Evolutionary conservation across 1,140 invertebrate genomes (phyloP).

Genomic region (Amyelois transitella): DNA sequence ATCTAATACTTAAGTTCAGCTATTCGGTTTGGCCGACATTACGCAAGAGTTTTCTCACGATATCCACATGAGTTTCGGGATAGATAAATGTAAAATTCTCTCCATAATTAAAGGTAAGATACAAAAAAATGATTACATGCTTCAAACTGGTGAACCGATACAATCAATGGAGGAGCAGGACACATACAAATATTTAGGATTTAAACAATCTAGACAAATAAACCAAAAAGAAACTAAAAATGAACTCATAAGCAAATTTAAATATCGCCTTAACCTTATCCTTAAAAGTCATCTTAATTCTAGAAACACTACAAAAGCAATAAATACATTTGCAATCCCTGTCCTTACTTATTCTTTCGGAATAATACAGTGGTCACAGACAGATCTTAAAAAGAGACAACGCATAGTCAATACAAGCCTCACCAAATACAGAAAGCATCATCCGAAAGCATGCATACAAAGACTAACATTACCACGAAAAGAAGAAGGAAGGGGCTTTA

Average conservation of each 20-base stretch:
- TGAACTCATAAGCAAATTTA: conserved; percentile 5
- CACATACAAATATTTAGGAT: conserved; percentile 12
- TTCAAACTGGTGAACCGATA: neutral
- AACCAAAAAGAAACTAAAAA: conserved; percentile 7
- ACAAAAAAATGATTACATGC: neutral
- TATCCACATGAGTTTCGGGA: conserved; percentile 4
- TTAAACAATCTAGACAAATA: conserved; percentile 1
- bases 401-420: neutral
- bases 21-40: neutral
- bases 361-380: neutral
- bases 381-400: neutral
- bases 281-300: neutral
- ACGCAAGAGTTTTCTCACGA: neutral
- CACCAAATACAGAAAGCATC: neutral
- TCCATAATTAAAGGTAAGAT: neutral
- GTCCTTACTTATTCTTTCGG: no score
- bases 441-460: no score
- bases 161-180: neutral
- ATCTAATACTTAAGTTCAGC: neutral
- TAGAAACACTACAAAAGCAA: no score
- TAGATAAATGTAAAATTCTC: conserved; percentile 9
- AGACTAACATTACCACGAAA: neutral
- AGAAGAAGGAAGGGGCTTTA: neutral
- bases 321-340: neutral
- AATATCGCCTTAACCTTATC: conserved; percentile 5